phyloP scores from a whole-genome alignment of 2,797 vertebrate species.

The Lerista edwardsae region DNA sequence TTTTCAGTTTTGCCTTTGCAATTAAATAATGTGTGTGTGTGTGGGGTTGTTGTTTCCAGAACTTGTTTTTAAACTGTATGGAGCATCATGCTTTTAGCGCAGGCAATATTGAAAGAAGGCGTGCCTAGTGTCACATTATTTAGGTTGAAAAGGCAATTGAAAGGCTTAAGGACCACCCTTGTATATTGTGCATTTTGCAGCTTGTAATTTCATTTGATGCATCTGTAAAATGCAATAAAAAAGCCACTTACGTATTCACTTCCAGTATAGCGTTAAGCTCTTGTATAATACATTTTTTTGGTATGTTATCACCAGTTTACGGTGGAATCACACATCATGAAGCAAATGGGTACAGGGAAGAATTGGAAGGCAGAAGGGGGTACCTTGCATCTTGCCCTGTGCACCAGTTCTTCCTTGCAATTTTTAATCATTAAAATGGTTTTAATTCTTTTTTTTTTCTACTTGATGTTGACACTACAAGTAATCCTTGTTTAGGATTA shows the following conservation, averaged over 20 bases:
- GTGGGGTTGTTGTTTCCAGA: background rate
- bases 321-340: background rate
- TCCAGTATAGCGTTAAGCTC: background rate
- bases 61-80: background rate
- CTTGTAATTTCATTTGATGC: background rate
- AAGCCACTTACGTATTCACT: slow-evolving; percentile 15
- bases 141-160: slow-evolving; percentile 17
- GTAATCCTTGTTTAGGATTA: background rate
- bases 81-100: background rate
- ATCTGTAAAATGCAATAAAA: slow-evolving; percentile 5
- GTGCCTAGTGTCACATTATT: background rate
- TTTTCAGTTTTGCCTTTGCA: slow-evolving; percentile 7
- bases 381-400: too few species aligned
- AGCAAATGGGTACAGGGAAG: background rate
- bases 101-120: background rate
- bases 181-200: background rate
- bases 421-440: background rate
- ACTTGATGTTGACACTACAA: background rate
- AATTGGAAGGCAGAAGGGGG: too few species aligned
- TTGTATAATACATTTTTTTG: background rate
- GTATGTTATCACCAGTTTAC: background rate
- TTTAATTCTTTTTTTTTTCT: background rate
- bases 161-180: background rate
- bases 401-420: background rate
- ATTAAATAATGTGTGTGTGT: background rate